phyloP scores from a whole-genome alignment of 2,797 vertebrate species.

The Micromesistius poutassou region DNA sequence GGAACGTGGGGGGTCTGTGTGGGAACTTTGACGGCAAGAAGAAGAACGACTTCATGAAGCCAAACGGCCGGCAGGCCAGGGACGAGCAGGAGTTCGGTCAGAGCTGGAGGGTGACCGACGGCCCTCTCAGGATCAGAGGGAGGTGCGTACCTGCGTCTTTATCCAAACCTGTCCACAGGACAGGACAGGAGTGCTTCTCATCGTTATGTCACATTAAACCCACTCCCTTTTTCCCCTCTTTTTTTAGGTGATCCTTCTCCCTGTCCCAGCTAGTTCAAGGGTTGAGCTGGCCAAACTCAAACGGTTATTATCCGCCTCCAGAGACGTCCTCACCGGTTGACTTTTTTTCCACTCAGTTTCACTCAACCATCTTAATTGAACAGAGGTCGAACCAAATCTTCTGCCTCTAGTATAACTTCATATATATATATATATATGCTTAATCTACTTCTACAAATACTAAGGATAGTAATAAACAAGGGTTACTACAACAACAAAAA shows the following conservation, averaged over 20 bases:
- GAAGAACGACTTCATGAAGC: conserved; percentile 73
- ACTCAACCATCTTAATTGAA: not conserved
- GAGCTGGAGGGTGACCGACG: conserved; percentile 76
- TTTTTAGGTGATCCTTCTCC: conserved; percentile 12
- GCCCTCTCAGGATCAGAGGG: conserved; percentile 23
- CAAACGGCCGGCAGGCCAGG: conserved; percentile 66
- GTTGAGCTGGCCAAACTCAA: not conserved
- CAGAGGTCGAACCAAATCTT: not conserved
- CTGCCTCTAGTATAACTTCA: not conserved
- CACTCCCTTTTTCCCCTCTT: not conserved
- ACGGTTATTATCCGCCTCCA: not conserved
- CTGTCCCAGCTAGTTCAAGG: not conserved
- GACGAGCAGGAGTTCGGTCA: conserved; percentile 70
- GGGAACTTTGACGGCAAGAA: conserved; percentile 75
- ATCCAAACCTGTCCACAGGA: not conserved
- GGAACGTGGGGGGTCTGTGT: conserved; percentile 77
- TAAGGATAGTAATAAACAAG: not conserved
- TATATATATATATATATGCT: too few relatives aligned
- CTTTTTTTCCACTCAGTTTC: not conserved
- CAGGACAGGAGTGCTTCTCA: not conserved
- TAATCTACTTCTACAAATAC: not conserved
- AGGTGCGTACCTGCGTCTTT: conserved; percentile 38
- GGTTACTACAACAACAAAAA: not conserved
- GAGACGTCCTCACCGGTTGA: not conserved
- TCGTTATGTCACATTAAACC: not conserved